Conservation (phyloP, 2,888 invertebrate species). For the Mongoloraphidia duomilia region DNA sequence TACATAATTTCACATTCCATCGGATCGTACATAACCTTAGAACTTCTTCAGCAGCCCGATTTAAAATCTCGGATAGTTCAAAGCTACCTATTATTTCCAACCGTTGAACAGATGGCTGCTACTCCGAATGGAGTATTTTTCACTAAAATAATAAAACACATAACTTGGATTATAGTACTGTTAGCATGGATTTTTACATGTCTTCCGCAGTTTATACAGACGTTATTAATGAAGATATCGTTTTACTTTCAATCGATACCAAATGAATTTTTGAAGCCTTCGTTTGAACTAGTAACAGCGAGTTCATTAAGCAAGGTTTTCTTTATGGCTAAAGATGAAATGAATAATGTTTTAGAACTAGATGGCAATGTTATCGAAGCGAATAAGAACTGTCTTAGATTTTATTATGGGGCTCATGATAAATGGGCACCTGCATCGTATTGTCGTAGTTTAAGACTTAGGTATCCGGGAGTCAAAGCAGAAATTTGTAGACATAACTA, state of each 20-base stretch:
- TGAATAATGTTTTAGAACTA: slow-evolving; percentile 54
- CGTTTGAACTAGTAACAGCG: slow-evolving; percentile 43
- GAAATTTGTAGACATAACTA: slow-evolving; percentile 42
- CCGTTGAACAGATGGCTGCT: slow-evolving; percentile 67
- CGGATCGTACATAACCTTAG: slow-evolving; percentile 70
- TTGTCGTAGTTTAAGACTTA: slow-evolving; percentile 46
- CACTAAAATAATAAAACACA: slow-evolving; percentile 43
- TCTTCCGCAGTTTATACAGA: slow-evolving; percentile 39
- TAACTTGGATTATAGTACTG: slow-evolving; percentile 32
- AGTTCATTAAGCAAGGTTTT: slow-evolving; percentile 47
- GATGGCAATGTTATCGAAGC: slow-evolving; percentile 45
- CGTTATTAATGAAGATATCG: slow-evolving; percentile 38
- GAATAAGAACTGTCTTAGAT: slow-evolving; percentile 48
- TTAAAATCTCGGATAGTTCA: slow-evolving; percentile 42
- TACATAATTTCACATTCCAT: slow-evolving; percentile 85
- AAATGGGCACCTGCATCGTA: slow-evolving; percentile 70
- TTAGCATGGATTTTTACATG: slow-evolving; percentile 34
- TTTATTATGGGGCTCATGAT: slow-evolving; percentile 69
- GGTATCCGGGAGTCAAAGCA: slow-evolving; percentile 45
- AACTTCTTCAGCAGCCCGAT: slow-evolving; percentile 46
- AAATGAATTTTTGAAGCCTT: slow-evolving; percentile 31
- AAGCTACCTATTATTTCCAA: slow-evolving; percentile 70
- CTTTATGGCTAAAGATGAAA: slow-evolving; percentile 63
- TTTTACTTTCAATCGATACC: slow-evolving; percentile 39
- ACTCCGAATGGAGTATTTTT: slow-evolving; percentile 58